phyloP scores from a whole-genome alignment of 2,113 vertebrate species.

The Eurystomus gularis region DNA sequence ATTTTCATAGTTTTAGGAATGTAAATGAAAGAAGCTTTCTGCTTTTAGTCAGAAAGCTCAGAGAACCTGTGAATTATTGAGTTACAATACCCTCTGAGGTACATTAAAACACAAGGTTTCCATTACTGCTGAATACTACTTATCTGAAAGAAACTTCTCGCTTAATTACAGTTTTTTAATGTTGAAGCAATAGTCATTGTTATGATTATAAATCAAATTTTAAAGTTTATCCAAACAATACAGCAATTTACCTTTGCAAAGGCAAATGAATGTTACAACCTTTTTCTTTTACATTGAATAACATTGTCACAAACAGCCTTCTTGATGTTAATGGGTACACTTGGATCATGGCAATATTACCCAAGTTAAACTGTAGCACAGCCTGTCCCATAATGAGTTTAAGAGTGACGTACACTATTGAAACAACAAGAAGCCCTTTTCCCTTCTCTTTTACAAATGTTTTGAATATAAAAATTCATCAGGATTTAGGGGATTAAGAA shows the following conservation, averaged over 20 bases:
- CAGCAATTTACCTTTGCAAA: slow-evolving; percentile 17
- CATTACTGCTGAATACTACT: slow-evolving; percentile 44
- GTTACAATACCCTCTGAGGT: slow-evolving; percentile 17
- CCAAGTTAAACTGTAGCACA: background rate
- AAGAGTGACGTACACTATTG: slow-evolving; percentile 19
- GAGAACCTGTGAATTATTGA: slow-evolving; percentile 5
- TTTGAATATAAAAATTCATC: slow-evolving; percentile 74
- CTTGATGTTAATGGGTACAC: background rate
- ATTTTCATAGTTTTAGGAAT: slow-evolving; percentile 20
- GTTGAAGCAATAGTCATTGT: slow-evolving; percentile 33
- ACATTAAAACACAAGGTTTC: slow-evolving; percentile 49
- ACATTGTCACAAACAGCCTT: background rate
- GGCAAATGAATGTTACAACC: background rate
- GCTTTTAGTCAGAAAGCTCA: slow-evolving; percentile 45
- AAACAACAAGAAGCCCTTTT: slow-evolving; percentile 43
- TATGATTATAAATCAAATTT: slow-evolving; percentile 27
- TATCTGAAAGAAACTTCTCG: slow-evolving; percentile 46
- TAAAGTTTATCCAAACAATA: slow-evolving; percentile 38
- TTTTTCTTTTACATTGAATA: background rate
- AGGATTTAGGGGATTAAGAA: slow-evolving; percentile 75
- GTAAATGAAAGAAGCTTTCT: slow-evolving; percentile 36
- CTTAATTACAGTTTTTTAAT: slow-evolving; percentile 51
- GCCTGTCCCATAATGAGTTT: background rate
- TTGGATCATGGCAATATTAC: background rate
- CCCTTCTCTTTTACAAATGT: slow-evolving; percentile 41